Evolutionary conservation across 1,140 invertebrate species (phyloP), one percentile per base, ranked within the genome.

Genomic region (Zaprionus nigranus): DNA sequence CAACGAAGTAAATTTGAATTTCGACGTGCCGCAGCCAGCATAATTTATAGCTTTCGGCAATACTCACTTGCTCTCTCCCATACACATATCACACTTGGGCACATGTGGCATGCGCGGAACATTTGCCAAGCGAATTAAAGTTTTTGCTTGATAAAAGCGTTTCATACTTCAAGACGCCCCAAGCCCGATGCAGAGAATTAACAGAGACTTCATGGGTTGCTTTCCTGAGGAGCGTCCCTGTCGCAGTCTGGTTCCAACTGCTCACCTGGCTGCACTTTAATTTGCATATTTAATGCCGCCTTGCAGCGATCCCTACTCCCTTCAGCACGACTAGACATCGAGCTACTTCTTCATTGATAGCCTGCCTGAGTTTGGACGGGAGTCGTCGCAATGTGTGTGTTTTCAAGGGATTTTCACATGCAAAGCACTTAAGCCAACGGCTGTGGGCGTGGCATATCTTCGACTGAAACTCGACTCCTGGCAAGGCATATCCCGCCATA

Each of bases 1-100:
- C 73, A 75, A 66, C 34, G 73, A 79, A 77, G 72, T 77, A 86
- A 78, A 88, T 83, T 80, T 67, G 60, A 88, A 83, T 83, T 83
- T 88, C 73, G 81, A 75, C 67, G 49, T 83, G 73, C 38, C 73
- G 71, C 75, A 60, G 69, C 72, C 77, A 79, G 57, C 61, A 73
- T 70, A 82, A 86, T 86, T 83, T 86, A 85, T 86, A 58, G 71
- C 69, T 80, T 80, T 71, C 15, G 17, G 13, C 51, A 57, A 71
- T 54, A 75, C 53, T 68, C 54, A 82, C 58, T 2, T 28, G 7
- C 5, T 30, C 66, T 28, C 28, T 57, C 53, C 22, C 36, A 56
- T 5, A 49, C 5, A 64, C 12, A 12, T 17, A 46, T 46, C 34
- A 65, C 46, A 63, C 36, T 78, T 78, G 81, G 68, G 53, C 43